phyloP scores from a whole-genome alignment of 2,113 vertebrate genomes.

The Cavia porcellus region DNA sequence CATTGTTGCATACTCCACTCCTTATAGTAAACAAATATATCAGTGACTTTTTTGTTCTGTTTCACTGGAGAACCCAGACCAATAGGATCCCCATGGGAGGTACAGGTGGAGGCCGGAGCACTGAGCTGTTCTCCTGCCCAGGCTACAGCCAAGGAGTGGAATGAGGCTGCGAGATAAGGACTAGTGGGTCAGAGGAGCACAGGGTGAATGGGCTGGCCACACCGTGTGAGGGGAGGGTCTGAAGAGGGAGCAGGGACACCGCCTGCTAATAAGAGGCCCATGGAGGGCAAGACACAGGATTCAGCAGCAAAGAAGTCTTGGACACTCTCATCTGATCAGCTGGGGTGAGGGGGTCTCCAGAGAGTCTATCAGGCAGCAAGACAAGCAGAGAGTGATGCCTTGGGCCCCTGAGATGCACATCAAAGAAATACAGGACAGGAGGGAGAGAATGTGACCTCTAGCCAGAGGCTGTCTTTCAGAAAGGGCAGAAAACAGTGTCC shows the following conservation, averaged over 20 bases:
- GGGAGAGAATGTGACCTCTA: no score
- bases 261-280: neutral
- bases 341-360: accelerated
- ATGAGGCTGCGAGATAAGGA: neutral
- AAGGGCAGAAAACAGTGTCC: neutral
- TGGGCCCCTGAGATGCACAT: neutral
- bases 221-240: neutral
- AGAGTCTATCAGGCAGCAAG: neutral
- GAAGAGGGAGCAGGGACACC: no score
- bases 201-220: accelerated
- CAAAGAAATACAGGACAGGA: neutral
- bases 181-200: accelerated
- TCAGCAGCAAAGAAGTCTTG: neutral
- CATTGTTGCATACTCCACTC: neutral
- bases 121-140: accelerated
- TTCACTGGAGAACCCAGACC: neutral
- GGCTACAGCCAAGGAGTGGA: neutral
- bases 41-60: neutral
- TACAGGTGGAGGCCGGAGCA: neutral
- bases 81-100: neutral
- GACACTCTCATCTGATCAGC: no score
- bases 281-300: accelerated
- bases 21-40: neutral
- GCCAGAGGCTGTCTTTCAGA: neutral
- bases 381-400: accelerated